Evolutionary conservation across 2,888 invertebrate genomes (phyloP), one percentile per base, ranked within the genome.

Genomic region (Colostygia pectinataria): DNA sequence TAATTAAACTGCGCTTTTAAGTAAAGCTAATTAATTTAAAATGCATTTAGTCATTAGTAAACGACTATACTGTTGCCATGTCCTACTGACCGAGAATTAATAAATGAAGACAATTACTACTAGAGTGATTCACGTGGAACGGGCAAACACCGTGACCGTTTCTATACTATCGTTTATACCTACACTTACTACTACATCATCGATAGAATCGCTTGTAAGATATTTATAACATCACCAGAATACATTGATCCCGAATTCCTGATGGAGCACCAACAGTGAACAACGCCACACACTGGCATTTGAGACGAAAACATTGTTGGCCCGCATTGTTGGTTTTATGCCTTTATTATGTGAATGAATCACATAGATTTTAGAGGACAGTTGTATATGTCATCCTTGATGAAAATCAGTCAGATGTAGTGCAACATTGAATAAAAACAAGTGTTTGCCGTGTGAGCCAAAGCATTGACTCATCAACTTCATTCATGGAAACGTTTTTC

Each of bases 401-500:
- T 65, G 59, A 64, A 61, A 63, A 62, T 67, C 55, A 54, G 54
- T 45, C 45, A 55, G 44, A 55, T 57, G 57, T 59, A 53, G 60
- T 55, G 64, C 38, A 57, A 53, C 41, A 46, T 57, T 77, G 76
- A 79, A 79, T 80, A 77, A 71, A 74, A 75, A 68, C 62, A 69
- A 61, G 47, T 60, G 64, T 60, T 60, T 31, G 55, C 37, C 41
- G 68, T 60, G 61, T 60, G 68, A 65, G 83, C 83, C 84, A 84
- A 86, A 69, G 55, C 45, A 63, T 63, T 85, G 80, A 85, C 65
- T 83, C 82, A 83, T 73, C 66, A 68, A 70, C 71, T 80, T 80
- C 83, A 83, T 85, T 84, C 80, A 86, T 61, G 61, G 68, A 69
- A 74, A 70, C 58, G 55, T 61, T 52, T 57, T 65, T 54, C 64